Percentiles rank a stretch among this genome's conserved stretches.
phyloP scores from a whole-genome alignment of 2,888 invertebrate genomes.

The Caenorhabditis macrosperma region DNA sequence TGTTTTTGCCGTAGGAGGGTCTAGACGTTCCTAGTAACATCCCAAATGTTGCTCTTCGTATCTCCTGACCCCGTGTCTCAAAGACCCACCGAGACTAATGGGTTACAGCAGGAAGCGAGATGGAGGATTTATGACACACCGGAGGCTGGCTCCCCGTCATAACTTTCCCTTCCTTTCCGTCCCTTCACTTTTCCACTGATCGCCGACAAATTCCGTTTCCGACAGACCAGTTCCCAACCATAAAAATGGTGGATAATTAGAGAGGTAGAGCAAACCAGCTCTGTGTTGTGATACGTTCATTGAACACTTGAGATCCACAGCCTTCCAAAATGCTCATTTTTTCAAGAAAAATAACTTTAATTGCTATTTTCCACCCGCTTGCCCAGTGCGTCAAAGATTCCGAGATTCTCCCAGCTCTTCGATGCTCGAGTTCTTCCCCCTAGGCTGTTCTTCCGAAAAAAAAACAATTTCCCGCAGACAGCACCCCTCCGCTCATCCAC shows the following conservation, averaged over 20 bases:
- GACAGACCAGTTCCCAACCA: not conserved
- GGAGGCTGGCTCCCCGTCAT: not conserved
- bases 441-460: not conserved
- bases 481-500: no score
- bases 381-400: not conserved
- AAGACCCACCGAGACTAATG: conserved; percentile 23
- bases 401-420: no score
- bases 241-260: not conserved
- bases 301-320: no score
- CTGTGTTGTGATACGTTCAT: not conserved
- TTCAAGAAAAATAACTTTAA: not conserved
- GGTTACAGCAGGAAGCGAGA: conserved; percentile 23
- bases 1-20: not conserved
- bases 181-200: not conserved
- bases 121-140: not conserved
- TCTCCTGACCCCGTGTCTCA: no score
- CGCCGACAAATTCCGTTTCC: no score
- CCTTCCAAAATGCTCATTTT: not conserved
- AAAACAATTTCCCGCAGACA: no score
- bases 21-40: not conserved
- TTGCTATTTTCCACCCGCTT: not conserved
- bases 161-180: not conserved
- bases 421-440: not conserved
- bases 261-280: not conserved
- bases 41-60: no score